Evolutionary conservation across 2,888 invertebrate species (phyloP).

Genomic region (Amphipyra berbera): DNA sequence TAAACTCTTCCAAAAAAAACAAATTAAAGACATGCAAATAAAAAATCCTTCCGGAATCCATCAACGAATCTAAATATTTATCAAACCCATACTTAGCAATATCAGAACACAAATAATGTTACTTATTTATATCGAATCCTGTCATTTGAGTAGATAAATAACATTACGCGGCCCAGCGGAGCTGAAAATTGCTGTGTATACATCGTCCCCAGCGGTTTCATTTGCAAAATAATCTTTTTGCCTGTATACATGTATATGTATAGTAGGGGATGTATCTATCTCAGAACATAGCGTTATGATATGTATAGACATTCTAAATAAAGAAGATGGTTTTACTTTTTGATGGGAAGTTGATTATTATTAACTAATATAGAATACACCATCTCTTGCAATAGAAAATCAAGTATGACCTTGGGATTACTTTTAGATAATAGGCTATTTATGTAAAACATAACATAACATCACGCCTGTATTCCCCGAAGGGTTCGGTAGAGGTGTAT

Average conservation of each 20-base stretch:
- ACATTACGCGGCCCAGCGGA: slow-evolving; percentile 78
- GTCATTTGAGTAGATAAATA: slow-evolving; percentile 84
- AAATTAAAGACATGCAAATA: slow-evolving; percentile 13
- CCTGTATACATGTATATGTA: slow-evolving; percentile 2
- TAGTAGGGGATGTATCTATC: slow-evolving; percentile 1
- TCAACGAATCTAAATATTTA: slow-evolving; percentile 48
- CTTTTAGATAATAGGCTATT: too few species aligned
- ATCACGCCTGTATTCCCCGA: too few species aligned
- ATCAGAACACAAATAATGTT: slow-evolving; percentile 60
- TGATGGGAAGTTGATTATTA: background rate
- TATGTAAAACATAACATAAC: too few species aligned
- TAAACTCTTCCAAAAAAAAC: background rate
- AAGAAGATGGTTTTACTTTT: background rate
- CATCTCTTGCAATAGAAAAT: background rate
- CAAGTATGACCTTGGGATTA: too few species aligned
- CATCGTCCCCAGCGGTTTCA: slow-evolving; percentile 54
- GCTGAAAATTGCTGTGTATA: slow-evolving; percentile 80
- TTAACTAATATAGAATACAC: background rate
- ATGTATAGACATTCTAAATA: background rate
- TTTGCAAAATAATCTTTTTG: slow-evolving; percentile 62
- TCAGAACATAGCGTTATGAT: slow-evolving; percentile 11
- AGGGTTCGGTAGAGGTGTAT: too few species aligned
- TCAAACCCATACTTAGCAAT: slow-evolving; percentile 26
- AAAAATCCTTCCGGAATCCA: slow-evolving; percentile 19
- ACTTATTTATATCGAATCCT: slow-evolving; percentile 77